Evolutionary conservation across 2,113 vertebrate species (phyloP), one percentile per base, ranked within the genome.

Genomic region (Zootoca vivipara): DNA sequence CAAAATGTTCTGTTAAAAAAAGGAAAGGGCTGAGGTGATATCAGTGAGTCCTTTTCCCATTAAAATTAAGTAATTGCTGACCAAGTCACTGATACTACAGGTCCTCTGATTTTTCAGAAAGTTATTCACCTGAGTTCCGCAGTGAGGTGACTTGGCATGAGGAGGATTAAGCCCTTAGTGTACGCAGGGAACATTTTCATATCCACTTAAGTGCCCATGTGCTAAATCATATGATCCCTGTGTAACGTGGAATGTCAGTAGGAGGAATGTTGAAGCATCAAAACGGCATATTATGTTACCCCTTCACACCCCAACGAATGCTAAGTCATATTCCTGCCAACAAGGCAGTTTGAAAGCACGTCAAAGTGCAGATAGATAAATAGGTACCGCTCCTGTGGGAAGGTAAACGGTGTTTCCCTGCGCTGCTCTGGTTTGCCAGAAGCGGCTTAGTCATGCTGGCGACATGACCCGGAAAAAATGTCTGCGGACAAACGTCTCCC

Each of bases 111-210:
- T 93, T 62, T 89, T 67, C 28, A 85, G 80, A 86, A 84, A 33
- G 7, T 74, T 40, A 88, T 56, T 92, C 90, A 84, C 2, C 2
- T 0, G 82, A 89, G 77, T n/a, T 83, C 79, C 85, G 35, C 79
- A 77, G 40, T 70, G 87, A 87, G 78, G 85, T 88, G 89, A 75
- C 90, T 81, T 35, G 52, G 35, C 92, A 28, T 88, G 93, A 96
- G 33, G 72, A 79, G 85, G 87, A 94, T 92, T 86, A 80, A 38
- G 79, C 72, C 20, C 5, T 46, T 15, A 90, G 73, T 79, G 26
- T 22, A 5, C 73, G 16, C 35, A 85, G 86, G 90, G 88, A 87
- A 91, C 30, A 83, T 70, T 95, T 93, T 89, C 90, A 94, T 77
- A 85, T 16, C 0, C 2, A 0, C 24, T 0, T 0, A 28, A 22